phyloP scores from a whole-genome alignment of 2,888 invertebrate genomes.

The Nebria brevicollis region DNA sequence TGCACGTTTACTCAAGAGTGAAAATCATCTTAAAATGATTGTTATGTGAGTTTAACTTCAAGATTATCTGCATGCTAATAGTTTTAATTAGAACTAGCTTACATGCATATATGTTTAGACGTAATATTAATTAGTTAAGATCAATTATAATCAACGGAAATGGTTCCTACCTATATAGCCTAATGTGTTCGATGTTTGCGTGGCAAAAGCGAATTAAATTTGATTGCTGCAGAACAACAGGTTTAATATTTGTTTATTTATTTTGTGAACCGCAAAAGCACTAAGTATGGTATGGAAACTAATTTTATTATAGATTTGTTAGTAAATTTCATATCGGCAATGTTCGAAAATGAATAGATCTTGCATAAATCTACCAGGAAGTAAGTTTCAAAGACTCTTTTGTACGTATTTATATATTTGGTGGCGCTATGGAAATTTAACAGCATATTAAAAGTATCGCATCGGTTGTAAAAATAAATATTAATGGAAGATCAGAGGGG shows the following conservation, averaged over 20 bases:
- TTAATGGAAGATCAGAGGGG: slow-evolving; percentile 1
- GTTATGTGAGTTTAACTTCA: background rate
- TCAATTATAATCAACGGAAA: no score
- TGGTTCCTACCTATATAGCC: no score
- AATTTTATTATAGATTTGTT: no score
- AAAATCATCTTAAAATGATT: background rate
- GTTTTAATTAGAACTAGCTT: background rate
- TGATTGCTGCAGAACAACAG: no score
- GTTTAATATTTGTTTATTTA: no score
- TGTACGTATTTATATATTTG: background rate
- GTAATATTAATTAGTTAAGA: background rate
- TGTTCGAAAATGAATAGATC: background rate
- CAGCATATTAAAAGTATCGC: background rate
- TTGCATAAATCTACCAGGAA: background rate
- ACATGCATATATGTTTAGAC: background rate
- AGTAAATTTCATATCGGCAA: no score
- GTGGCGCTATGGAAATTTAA: background rate
- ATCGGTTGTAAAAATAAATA: background rate
- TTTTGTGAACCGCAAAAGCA: no score
- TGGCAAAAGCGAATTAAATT: no score
- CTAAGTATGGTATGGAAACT: no score
- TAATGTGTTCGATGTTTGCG: no score
- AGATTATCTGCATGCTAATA: background rate
- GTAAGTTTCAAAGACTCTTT: background rate
- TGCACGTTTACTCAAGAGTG: background rate